Evolutionary conservation across 2,113 vertebrate species (phyloP).

Genomic region (Arenaria interpres): DNA sequence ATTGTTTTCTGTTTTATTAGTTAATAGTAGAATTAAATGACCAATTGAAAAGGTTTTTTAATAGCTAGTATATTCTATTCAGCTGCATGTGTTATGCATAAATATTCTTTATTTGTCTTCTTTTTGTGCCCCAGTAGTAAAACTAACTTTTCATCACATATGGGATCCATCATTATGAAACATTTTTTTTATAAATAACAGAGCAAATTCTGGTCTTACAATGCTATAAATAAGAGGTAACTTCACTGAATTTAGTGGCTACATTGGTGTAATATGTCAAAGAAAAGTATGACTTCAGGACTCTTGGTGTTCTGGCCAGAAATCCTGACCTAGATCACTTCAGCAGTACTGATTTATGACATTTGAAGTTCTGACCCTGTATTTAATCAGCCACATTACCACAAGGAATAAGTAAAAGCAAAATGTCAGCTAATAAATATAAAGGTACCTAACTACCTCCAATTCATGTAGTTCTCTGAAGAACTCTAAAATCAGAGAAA

Average conservation of each 20-base stretch:
- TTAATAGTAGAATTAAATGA: not conserved
- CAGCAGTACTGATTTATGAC: not conserved
- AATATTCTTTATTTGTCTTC: not conserved
- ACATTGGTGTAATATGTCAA: not conserved
- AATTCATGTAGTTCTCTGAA: not conserved
- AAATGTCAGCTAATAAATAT: not conserved
- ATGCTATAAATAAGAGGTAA: not conserved
- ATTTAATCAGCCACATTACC: not conserved
- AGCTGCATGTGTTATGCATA: not conserved
- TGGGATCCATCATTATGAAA: not conserved
- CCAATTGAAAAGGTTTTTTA: not conserved
- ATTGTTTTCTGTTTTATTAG: not conserved
- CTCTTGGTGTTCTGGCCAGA: not conserved
- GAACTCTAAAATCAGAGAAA: not conserved
- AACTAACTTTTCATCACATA: not conserved
- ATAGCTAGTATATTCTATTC: not conserved
- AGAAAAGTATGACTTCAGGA: not conserved
- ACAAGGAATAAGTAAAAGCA: not conserved
- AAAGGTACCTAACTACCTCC: not conserved
- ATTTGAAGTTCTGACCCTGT: not conserved
- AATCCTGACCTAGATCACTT: not conserved
- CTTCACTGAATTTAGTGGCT: not conserved
- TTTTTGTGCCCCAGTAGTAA: not conserved
- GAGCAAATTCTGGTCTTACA: not conserved
- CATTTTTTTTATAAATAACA: not conserved